Conservation (phyloP, 64 coral and sea anemone genomes). For the Montipora sp. region DNA sequence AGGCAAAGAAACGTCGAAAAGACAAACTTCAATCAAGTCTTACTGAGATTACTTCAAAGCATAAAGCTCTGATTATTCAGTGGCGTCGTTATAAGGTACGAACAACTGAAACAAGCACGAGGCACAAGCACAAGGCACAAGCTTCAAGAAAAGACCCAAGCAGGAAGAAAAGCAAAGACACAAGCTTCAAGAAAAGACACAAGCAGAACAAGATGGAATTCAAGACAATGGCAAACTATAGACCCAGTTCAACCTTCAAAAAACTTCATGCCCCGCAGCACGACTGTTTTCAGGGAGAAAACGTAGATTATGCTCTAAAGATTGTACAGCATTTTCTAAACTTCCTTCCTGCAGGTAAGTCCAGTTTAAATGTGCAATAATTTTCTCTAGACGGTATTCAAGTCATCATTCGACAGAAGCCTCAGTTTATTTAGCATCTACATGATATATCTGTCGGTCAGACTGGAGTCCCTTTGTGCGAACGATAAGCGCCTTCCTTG, state of each 20-base stretch:
- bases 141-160: constrained; percentile 40
- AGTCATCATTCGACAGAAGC: too few species aligned
- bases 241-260: constrained; percentile 23
- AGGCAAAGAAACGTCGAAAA: not conserved
- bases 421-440: too few species aligned
- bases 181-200: constrained; percentile 14
- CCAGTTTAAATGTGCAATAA: not conserved
- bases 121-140: constrained; percentile 5
- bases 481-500: too few species aligned
- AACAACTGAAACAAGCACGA: not conserved
- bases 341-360: constrained; percentile 43
- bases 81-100: too few species aligned
- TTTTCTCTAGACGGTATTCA: too few species aligned
- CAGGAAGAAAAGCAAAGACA: not conserved
- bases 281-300: constrained; percentile 24
- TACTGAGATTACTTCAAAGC: not conserved
- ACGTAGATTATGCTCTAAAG: constrained; percentile 44
- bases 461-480: too few species aligned
- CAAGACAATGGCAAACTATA: not conserved
- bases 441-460: too few species aligned
- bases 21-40: not conserved
- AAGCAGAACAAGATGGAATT: not conserved
- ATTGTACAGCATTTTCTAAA: constrained; percentile 57
- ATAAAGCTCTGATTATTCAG: not conserved
- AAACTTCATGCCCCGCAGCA: not conserved